Conservation (phyloP, 64 coral and sea anemone genomes). For the Astreopora myriophthalma region DNA sequence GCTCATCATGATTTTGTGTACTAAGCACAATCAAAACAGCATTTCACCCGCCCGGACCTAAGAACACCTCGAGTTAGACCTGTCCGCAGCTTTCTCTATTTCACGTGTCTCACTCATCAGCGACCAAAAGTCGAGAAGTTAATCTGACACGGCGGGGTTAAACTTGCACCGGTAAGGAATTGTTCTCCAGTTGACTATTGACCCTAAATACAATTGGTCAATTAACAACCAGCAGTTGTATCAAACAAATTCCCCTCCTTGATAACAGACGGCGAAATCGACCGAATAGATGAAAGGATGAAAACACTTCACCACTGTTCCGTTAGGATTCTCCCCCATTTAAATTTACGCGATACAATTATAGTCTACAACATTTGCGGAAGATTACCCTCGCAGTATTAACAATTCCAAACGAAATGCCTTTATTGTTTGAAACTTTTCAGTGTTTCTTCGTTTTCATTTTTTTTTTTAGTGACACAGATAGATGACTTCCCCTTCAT, state of each 20-base stretch:
- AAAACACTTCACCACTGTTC: neutral
- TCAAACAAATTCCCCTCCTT: neutral
- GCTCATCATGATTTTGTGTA: too few relatives aligned
- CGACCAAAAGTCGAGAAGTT: slow-evolving; percentile 30
- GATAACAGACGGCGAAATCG: neutral
- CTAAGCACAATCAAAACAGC: neutral
- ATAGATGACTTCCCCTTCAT: slow-evolving; percentile 6
- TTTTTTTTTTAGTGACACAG: neutral
- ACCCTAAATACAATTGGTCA: neutral
- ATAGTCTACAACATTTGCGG: neutral
- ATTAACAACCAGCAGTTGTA: neutral
- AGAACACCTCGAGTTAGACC: neutral
- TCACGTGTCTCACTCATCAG: slow-evolving; percentile 33
- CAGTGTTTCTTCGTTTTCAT: neutral
- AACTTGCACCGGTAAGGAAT: slow-evolving; percentile 15
- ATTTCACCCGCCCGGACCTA: neutral
- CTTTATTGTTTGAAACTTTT: slow-evolving; percentile 5
- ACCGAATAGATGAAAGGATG: neutral
- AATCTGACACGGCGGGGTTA: neutral
- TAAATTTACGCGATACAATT: too few relatives aligned
- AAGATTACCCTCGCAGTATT: neutral
- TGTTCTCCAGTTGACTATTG: neutral
- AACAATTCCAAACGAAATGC: slow-evolving; percentile 11
- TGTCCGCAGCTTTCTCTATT: neutral
- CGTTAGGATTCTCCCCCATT: neutral